Evolutionary conservation across 2,797 vertebrate genomes (phyloP).

Genomic region (Aphelocoma californica): DNA sequence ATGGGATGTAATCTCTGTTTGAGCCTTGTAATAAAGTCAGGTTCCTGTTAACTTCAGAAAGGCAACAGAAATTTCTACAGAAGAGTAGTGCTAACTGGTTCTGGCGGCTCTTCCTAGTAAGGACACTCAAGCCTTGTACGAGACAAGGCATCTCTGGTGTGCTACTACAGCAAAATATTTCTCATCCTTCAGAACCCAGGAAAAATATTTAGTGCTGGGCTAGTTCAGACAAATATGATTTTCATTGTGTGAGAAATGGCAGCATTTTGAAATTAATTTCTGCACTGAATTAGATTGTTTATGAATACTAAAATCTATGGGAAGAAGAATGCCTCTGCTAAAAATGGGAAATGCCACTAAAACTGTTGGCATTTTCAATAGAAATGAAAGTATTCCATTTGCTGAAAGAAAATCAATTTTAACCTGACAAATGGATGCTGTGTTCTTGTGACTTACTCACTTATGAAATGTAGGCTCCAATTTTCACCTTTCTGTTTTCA

Average conservation of each 20-base stretch:
- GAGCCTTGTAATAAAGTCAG: neutral
- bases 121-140: neutral
- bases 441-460: neutral
- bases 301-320: neutral
- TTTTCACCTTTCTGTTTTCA: neutral
- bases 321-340: neutral
- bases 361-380: neutral
- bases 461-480: neutral
- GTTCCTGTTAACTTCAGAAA: neutral
- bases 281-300: neutral
- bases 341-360: neutral
- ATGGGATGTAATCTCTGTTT: rapidly evolving
- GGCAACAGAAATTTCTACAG: neutral
- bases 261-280: neutral
- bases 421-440: neutral
- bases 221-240: neutral
- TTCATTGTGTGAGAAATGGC: neutral
- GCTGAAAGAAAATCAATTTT: conserved; percentile 3
- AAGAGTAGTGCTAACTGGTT: neutral
- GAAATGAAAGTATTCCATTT: neutral
- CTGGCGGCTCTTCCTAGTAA: neutral
- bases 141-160: neutral
- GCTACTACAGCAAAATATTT: neutral
- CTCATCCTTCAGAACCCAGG: neutral
- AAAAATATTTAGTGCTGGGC: neutral